A percentile compares a stretch with the other conserved stretches of the same genome.
phyloP scores from a whole-genome alignment of 1,140 invertebrate genomes.

The Mycetomoellerius zeteki region DNA sequence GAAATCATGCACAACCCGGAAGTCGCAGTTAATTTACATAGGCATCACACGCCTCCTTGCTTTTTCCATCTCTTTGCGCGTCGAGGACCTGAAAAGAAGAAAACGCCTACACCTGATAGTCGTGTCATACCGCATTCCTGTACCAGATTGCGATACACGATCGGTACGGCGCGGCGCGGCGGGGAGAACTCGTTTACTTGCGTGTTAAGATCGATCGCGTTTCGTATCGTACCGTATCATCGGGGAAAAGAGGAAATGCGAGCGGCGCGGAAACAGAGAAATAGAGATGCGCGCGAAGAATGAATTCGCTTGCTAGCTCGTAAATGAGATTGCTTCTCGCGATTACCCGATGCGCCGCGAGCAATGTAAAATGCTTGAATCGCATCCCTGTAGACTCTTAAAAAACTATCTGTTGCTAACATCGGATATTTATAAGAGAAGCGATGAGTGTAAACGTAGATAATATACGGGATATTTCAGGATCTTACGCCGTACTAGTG shows the following conservation, averaged over 20 bases:
- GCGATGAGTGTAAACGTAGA: background rate
- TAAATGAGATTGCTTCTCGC: background rate
- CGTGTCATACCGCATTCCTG: constrained; percentile 46
- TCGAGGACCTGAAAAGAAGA: background rate
- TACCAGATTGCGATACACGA: constrained; percentile 7
- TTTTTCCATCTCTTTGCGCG: background rate
- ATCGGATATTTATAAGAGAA: background rate
- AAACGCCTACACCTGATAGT: constrained; percentile 19
- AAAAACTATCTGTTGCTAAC: background rate
- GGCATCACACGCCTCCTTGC: background rate
- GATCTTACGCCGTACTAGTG: too few species aligned
- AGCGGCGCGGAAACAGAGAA: constrained; percentile 67
- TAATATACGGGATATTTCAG: background rate
- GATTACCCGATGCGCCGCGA: background rate
- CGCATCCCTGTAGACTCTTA: background rate
- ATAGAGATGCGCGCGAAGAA: constrained; percentile 61
- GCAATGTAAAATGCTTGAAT: background rate
- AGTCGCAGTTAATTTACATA: constrained; percentile 32
- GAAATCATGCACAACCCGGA: constrained; percentile 34
- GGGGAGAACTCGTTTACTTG: constrained; percentile 67
- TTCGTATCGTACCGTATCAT: constrained; percentile 32
- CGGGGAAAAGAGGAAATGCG: constrained; percentile 66
- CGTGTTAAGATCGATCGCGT: constrained; percentile 46
- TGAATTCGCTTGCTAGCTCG: background rate
- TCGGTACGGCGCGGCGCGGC: background rate